Evolutionary conservation across 2,113 vertebrate species (phyloP), one percentile per base, ranked within the genome.

Genomic region (Zapus hudsonius): DNA sequence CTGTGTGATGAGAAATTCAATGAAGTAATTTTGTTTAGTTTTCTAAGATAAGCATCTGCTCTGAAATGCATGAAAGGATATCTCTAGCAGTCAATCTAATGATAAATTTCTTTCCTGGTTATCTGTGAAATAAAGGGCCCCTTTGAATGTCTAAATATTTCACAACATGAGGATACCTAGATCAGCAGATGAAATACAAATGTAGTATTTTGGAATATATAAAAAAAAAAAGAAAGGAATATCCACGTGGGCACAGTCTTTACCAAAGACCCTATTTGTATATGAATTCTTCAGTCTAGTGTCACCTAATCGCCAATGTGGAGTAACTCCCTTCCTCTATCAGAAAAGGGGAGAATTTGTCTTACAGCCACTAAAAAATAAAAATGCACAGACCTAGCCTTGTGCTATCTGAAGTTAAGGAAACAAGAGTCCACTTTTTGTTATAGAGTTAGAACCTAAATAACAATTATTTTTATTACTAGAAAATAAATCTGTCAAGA

Each of bases 361-460:
- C 31, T 55, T 38, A 40, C 16, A 79, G 70, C 67, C 31, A 83
- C 33, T 61, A 47, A 76, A 38, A 84, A 84, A 84, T 22, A 69
- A 94, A 84, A 70, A 80, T 66, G 23, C 0, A 31, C 33, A n/a
- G 6, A 69, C 9, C 27, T 80, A 47, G 2, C 40, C 10, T 83
- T n/a, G 40, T 6, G n/a, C 36, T 52, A 86, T 40, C 25, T 75
- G 72, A 61, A 66, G 75, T 78, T 63, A 70, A 79, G 36, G 59
- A 94, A 86, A 33, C 27, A 25, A 81, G 40, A 91, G 25, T 29
- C 42, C 44, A 75, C 12, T 25, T 75, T 94, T 16, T 90, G 57
- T 76, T 84, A 44, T 12, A 63, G 66, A 95, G 81, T 23, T 89
- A 84, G 91, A 94, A 94, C 42, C 42, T 44, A 38, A 92, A 64